These are phyloP conservation scores for Halcyon leucocephala DNA, from an alignment of 2,797 vertebrate genomes.

Conservation along the genomic window DNA sequence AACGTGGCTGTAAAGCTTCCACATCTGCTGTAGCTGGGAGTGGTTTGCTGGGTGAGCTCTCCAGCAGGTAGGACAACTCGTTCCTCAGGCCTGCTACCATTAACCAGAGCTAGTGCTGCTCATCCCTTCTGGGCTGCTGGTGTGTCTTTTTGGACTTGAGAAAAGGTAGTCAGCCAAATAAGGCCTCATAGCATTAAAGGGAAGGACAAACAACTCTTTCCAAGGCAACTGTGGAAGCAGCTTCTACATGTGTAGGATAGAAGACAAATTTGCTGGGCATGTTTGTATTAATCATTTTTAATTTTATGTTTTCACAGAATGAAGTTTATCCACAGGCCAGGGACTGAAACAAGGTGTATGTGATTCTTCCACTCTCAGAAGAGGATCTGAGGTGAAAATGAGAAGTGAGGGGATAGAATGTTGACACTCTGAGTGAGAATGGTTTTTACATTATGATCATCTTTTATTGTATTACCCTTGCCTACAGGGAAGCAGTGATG, in stretches of 20 bases:
- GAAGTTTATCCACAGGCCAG: neutral
- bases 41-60: slow-evolving; percentile 19
- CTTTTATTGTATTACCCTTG: neutral
- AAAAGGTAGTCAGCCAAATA: neutral
- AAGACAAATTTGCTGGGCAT: neutral
- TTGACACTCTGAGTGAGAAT: neutral
- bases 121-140: neutral
- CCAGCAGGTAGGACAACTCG: slow-evolving; percentile 40
- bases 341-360: neutral
- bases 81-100: neutral
- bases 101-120: neutral
- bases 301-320: neutral
- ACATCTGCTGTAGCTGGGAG: slow-evolving; percentile 1
- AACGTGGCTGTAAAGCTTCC: neutral
- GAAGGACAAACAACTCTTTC: neutral
- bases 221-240: neutral
- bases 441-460: neutral
- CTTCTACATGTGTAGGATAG: neutral
- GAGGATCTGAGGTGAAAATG: neutral
- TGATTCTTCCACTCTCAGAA: neutral
- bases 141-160: neutral
- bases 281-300: neutral
- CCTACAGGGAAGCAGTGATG: neutral
- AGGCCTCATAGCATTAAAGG: neutral
- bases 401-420: neutral